These are phyloP conservation scores for Telenomus remus DNA, from an alignment of 1,140 invertebrate genomes.

Conservation along the genomic window DNA sequence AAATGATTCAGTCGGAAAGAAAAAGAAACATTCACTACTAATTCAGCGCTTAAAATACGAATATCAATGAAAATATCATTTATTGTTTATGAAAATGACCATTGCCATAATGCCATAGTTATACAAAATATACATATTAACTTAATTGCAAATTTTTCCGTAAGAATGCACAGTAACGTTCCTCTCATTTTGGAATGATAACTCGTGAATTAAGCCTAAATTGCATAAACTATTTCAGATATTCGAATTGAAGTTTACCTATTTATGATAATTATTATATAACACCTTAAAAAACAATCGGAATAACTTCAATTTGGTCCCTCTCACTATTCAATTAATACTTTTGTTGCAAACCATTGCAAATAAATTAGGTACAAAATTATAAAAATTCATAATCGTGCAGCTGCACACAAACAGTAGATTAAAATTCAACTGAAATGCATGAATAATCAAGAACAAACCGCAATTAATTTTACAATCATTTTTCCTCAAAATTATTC, in stretches of 20 bases:
- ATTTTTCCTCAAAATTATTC: too few relatives aligned
- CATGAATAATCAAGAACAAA: not conserved
- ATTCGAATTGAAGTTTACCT: not conserved
- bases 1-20: too few relatives aligned
- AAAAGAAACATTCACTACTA: too few relatives aligned
- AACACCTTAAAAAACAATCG: not conserved
- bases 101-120: not conserved
- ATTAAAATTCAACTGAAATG: constrained; percentile 10
- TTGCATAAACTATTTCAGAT: not conserved
- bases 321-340: constrained; percentile 24
- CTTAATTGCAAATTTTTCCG: not conserved
- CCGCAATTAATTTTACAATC: too few relatives aligned
- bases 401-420: constrained; percentile 2
- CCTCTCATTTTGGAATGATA: not conserved
- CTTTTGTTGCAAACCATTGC: constrained; percentile 5
- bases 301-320: constrained; percentile 24
- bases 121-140: constrained; percentile 4
- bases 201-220: not conserved
- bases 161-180: too few relatives aligned
- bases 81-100: not conserved
- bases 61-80: constrained; percentile 10
- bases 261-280: too few relatives aligned
- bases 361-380: constrained; percentile 7
- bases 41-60: not conserved
- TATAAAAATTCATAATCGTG: not conserved